phyloP scores from a whole-genome alignment of 2,888 invertebrate species.

The Cerastis rubricosa region DNA sequence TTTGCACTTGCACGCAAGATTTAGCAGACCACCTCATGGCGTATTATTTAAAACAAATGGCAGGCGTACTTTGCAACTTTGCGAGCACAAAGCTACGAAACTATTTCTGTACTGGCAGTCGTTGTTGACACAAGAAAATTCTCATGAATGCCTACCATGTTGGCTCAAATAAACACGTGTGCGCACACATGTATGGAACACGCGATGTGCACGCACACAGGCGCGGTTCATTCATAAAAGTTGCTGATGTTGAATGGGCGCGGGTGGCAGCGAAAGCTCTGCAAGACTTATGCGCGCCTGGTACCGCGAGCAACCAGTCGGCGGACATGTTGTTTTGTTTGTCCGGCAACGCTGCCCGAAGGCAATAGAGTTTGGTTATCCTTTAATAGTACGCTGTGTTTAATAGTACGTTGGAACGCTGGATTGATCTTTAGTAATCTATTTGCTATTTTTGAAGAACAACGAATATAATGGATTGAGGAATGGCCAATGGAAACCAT shows the following conservation, averaged over 20 bases:
- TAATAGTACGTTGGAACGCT: slow-evolving; percentile 16
- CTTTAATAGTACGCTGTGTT: too few relatives aligned
- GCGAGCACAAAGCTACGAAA: slow-evolving; percentile 85
- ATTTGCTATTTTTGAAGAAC: not conserved
- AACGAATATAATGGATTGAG: not conserved
- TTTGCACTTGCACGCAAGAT: slow-evolving; percentile 46
- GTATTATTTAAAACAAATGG: slow-evolving; percentile 62
- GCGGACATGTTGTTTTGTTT: slow-evolving; percentile 86
- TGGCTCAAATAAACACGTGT: slow-evolving; percentile 87
- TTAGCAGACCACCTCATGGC: slow-evolving; percentile 46
- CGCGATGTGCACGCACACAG: slow-evolving; percentile 78
- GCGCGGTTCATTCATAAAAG: slow-evolving; percentile 79
- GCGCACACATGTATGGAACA: slow-evolving; percentile 69
- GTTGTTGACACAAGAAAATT: slow-evolving; percentile 89
- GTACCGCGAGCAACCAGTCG: slow-evolving; percentile 82
- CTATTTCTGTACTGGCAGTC: slow-evolving; percentile 86
- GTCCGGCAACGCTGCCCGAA: slow-evolving; percentile 67
- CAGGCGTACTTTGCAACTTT: slow-evolving; percentile 76
- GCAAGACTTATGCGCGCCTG: slow-evolving; percentile 81
- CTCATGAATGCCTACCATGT: slow-evolving; percentile 89
- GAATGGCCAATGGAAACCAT: not conserved
- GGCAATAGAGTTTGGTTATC: slow-evolving; percentile 22
- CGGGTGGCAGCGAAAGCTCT: slow-evolving; percentile 81
- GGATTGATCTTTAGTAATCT: not conserved
- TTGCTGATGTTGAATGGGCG: slow-evolving; percentile 79